Percentiles rank a stretch among this genome's conserved stretches.
Conservation (phyloP, 2,888 invertebrate species). For the Molanna angustata region DNA sequence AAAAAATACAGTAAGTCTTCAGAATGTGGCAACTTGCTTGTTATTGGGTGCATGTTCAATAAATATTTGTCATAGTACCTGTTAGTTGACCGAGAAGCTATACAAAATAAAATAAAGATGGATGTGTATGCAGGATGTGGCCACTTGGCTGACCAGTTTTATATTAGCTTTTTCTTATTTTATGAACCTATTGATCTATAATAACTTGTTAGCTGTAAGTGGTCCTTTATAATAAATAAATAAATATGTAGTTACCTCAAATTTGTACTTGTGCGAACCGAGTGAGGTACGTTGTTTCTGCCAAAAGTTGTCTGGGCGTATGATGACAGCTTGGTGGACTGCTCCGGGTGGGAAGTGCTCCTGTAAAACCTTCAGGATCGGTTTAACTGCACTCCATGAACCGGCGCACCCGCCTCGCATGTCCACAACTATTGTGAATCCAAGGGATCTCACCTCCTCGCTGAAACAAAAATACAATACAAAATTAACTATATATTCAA, state of each 20-base stretch:
- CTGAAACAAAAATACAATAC: constrained; percentile 60
- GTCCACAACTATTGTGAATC: constrained; percentile 95
- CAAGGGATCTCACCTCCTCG: constrained; percentile 80
- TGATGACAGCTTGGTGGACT: constrained; percentile 93
- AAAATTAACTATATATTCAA: background rate
- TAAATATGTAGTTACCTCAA: constrained; percentile 70
- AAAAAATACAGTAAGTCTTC: no score
- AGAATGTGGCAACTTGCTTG: no score
- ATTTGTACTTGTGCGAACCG: constrained; percentile 97
- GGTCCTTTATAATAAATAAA: background rate
- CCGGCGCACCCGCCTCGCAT: constrained; percentile 85
- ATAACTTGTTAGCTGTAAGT: no score
- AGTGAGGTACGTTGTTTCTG: constrained; percentile 97
- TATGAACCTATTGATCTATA: no score
- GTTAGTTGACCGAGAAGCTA: no score
- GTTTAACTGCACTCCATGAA: constrained; percentile 96
- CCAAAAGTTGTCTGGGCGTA: constrained; percentile 99
- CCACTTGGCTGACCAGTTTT: no score
- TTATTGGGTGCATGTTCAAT: no score
- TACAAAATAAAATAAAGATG: no score
- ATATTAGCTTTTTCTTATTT: no score
- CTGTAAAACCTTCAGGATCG: constrained; percentile 94
- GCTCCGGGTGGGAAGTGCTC: constrained; percentile 90
- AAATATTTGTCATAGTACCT: no score
- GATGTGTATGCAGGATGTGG: no score